Evolutionary conservation across 2,797 vertebrate genomes (phyloP).

Genomic region (Tragopan temminckii): DNA sequence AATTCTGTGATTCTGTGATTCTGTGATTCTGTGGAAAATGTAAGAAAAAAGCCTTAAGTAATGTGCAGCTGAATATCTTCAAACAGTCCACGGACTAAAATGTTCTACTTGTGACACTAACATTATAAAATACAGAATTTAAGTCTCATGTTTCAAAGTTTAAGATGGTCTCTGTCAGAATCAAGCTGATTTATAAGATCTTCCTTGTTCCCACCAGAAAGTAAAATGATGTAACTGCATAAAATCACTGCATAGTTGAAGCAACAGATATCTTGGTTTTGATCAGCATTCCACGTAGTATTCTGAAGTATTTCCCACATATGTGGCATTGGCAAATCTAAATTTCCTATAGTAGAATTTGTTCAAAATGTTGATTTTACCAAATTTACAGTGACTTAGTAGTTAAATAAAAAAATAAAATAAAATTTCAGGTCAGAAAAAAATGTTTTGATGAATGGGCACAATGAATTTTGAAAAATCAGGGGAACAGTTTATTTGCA

Average conservation of each 20-base stretch:
- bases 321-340: background rate
- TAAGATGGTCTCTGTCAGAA: background rate
- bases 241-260: background rate
- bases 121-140: background rate
- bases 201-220: background rate
- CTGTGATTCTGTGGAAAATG: too few relatives aligned
- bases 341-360: background rate
- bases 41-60: accelerated
- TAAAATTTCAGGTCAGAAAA: background rate
- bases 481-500: background rate
- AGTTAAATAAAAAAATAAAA: background rate
- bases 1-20: too few relatives aligned
- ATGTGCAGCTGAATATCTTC: background rate
- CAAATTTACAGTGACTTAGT: background rate
- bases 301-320: background rate
- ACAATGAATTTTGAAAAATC: background rate
- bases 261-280: background rate
- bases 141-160: background rate
- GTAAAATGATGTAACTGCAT: background rate
- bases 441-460: background rate
- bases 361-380: background rate
- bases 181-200: background rate
- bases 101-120: background rate
- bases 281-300: accelerated
- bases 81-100: background rate